Percentiles rank a stretch among this genome's conserved stretches.
Conservation (phyloP, 1,140 invertebrate species). For the Magallana angulata region DNA sequence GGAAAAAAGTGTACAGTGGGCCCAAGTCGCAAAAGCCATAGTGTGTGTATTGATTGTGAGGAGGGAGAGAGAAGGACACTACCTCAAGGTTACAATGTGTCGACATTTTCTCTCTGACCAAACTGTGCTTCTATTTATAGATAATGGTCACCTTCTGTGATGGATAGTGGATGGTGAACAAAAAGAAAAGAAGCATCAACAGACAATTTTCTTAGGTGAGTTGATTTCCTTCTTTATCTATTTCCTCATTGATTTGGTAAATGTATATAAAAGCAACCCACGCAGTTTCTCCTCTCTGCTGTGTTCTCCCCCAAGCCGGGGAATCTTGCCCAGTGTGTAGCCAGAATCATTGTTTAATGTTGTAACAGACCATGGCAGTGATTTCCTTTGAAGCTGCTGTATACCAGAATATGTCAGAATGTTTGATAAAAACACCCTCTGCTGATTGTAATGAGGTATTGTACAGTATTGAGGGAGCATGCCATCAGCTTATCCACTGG, state of each 20-base stretch:
- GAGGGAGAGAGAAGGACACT: conserved; percentile 20
- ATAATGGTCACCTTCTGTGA: conserved; percentile 6
- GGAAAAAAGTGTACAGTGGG: conserved; percentile 18
- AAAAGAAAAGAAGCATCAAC: neutral
- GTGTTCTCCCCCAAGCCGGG: neutral
- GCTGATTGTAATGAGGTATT: conserved; percentile 18
- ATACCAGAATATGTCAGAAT: conserved; percentile 25
- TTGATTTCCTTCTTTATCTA: neutral
- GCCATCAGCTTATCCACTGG: neutral
- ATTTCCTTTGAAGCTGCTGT: conserved; percentile 7
- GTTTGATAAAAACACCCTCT: conserved; percentile 27
- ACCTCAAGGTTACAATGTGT: conserved; percentile 26
- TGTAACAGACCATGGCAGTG: neutral
- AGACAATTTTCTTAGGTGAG: neutral
- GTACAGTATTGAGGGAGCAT: neutral
- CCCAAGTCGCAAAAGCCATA: neutral
- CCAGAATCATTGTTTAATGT: neutral
- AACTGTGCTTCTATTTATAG: conserved; percentile 35
- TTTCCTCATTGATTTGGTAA: neutral
- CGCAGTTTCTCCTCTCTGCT: neutral
- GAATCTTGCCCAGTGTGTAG: neutral
- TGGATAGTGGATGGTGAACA: conserved; percentile 13
- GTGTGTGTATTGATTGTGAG: conserved; percentile 29
- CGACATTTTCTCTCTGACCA: neutral
- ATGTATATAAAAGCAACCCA: neutral